Percentiles rank a stretch among this genome's conserved stretches.
Evolutionary conservation across 2,797 vertebrate genomes (phyloP).

Genomic region (Lepilemur septentrionalis): DNA sequence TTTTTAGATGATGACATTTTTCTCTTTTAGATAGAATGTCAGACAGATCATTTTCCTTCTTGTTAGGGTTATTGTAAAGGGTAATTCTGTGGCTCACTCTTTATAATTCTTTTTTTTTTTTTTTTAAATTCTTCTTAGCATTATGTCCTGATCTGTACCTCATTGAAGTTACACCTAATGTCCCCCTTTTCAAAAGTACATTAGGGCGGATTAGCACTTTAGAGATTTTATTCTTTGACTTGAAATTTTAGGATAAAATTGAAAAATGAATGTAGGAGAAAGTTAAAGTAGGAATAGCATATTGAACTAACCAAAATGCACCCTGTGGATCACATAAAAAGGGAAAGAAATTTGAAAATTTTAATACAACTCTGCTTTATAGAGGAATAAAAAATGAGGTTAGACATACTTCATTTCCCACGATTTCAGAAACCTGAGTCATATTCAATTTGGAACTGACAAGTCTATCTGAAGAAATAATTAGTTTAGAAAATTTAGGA

Average conservation of each 20-base stretch:
- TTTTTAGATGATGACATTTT: neutral
- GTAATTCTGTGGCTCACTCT: neutral
- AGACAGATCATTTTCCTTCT: neutral
- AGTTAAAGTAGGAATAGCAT: conserved; percentile 36
- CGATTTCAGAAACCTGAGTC: conserved; percentile 22
- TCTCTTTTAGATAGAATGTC: neutral
- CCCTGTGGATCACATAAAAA: conserved; percentile 56
- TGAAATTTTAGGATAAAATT: conserved; percentile 52
- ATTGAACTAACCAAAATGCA: conserved; percentile 43
- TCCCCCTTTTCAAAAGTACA: neutral
- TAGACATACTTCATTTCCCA: neutral
- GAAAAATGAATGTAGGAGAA: conserved; percentile 48
- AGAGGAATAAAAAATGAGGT: conserved; percentile 41
- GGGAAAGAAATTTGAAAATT: conserved; percentile 32
- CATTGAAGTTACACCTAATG: neutral
- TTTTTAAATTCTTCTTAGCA: neutral
- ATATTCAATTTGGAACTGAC: conserved; percentile 40
- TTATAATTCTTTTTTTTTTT: neutral
- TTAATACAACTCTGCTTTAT: conserved; percentile 5
- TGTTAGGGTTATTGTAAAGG: neutral
- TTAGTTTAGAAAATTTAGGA: neutral
- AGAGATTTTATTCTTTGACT: conserved; percentile 55
- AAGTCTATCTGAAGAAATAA: conserved; percentile 39
- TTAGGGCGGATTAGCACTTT: neutral
- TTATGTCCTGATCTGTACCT: neutral